Evolutionary conservation across 2,113 vertebrate genomes (phyloP), one percentile per base, ranked within the genome.

Genomic region (Nesospiza acunhae): DNA sequence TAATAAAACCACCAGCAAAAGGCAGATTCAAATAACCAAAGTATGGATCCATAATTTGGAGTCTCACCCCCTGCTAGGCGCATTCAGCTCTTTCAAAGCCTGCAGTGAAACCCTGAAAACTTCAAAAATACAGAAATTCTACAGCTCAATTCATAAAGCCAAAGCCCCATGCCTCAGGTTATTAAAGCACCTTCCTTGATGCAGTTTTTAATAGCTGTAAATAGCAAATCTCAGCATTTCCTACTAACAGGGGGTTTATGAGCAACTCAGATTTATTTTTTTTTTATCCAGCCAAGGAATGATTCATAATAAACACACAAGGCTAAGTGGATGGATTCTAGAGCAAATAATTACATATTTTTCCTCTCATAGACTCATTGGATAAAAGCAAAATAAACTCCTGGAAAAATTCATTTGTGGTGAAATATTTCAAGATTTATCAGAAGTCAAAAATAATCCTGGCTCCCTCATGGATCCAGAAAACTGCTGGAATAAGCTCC

Each of bases 371-470:
- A 27, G 41, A 73, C 44, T 82, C 66, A 81, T 76, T 62, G 86
- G 87, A 67, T 72, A 64, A 62, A 72, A 92, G 83, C 49, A 89
- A 97, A 97, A 96, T 79, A 88, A 96, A 89, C 84, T 44, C 88
- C 89, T 82, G 35, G 68, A 47, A 67, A 94, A 88, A 10, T 60
- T 86, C 69, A 84, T 88, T 94, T 96, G 95, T 87, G 89, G 84
- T 96, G 96, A 91, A 96, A 96, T 84, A 49, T 94, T 97, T 96
- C 86, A 70, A 89, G 91, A 80, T 67, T 89, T 95, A 92, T 96
- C 94, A 94, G 69, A 94, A 97, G 70, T 33, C 64, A 92, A 52
- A 88, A 86, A 91, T 94, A 89, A 96, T 10, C 6, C 28, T 77
- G 56, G 58, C 49, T 97, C 76, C 63, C 77, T 87, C 55, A 16